Percentiles rank a stretch among this genome's conserved stretches.
Conservation (phyloP, 2,797 vertebrate genomes). For the Labeo calbasu region DNA sequence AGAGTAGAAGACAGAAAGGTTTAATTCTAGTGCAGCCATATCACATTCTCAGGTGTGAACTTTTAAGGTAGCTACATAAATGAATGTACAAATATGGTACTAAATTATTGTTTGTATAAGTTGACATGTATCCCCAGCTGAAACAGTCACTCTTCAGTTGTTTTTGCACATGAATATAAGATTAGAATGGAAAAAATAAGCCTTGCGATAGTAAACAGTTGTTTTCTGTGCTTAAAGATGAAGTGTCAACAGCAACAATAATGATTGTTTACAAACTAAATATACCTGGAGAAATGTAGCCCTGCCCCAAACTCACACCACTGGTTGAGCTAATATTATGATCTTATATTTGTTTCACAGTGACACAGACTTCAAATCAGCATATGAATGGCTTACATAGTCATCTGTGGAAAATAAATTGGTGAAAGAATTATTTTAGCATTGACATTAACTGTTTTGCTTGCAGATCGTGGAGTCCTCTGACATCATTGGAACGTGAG, state of each 20-base stretch:
- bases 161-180: neutral
- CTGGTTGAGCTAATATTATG: neutral
- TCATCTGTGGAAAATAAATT: neutral
- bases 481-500: constrained; percentile 56
- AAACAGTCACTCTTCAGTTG: neutral
- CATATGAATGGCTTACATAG: neutral
- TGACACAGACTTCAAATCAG: constrained; percentile 6
- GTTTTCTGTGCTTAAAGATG: constrained; percentile 7
- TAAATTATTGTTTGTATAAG: neutral
- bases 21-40: constrained; percentile 58
- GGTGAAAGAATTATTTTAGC: neutral
- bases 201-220: neutral
- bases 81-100: neutral
- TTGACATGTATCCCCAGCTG: neutral
- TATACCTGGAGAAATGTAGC: neutral
- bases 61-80: neutral
- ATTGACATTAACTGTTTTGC: constrained; percentile 34
- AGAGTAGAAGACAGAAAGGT: constrained; percentile 56
- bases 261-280: constrained; percentile 28
- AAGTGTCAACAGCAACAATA: constrained; percentile 19
- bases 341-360: neutral
- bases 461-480: constrained; percentile 46
- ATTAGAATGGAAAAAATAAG: neutral
- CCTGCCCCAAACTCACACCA: neutral
- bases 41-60: constrained; percentile 11